phyloP scores from a whole-genome alignment of 1,140 invertebrate species.

The Zelostemma sp. region DNA sequence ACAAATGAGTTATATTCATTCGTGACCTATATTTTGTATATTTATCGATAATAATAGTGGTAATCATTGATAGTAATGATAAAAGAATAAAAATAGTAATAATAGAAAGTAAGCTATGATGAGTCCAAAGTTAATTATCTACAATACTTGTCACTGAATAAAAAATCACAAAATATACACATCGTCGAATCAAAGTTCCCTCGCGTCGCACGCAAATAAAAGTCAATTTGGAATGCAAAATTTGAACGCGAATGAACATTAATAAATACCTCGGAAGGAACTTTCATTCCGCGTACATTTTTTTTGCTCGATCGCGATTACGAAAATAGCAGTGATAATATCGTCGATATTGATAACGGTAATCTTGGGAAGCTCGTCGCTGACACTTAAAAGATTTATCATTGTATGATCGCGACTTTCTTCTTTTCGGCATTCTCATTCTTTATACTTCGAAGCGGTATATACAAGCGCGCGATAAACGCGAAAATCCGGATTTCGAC shows the following conservation, averaged over 20 bases:
- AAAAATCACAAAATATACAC: slow-evolving; percentile 72
- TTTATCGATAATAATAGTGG: slow-evolving; percentile 34
- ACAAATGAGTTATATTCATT: slow-evolving; percentile 58
- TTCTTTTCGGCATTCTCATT: no score
- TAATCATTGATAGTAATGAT: slow-evolving; percentile 27
- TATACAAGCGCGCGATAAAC: no score
- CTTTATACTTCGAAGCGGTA: no score
- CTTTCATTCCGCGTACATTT: slow-evolving; percentile 12
- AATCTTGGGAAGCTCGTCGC: slow-evolving; percentile 4
- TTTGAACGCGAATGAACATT: no score
- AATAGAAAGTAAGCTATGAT: slow-evolving; percentile 63
- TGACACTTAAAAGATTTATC: no score
- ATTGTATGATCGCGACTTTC: no score
- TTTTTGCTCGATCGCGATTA: slow-evolving; percentile 23
- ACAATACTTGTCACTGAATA: slow-evolving; percentile 68
- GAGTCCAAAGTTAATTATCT: slow-evolving; percentile 68
- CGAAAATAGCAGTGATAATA: slow-evolving; percentile 38
- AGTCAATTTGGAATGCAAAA: no score
- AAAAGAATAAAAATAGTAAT: slow-evolving; percentile 49
- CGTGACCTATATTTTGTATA: slow-evolving; percentile 63
- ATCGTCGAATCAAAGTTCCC: no score
- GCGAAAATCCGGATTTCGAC: no score
- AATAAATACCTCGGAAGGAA: slow-evolving; percentile 10
- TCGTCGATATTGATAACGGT: slow-evolving; percentile 30
- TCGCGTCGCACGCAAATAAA: no score